Conservation (phyloP, 2,113 vertebrate genomes). For the Chaenogobius annularis region DNA sequence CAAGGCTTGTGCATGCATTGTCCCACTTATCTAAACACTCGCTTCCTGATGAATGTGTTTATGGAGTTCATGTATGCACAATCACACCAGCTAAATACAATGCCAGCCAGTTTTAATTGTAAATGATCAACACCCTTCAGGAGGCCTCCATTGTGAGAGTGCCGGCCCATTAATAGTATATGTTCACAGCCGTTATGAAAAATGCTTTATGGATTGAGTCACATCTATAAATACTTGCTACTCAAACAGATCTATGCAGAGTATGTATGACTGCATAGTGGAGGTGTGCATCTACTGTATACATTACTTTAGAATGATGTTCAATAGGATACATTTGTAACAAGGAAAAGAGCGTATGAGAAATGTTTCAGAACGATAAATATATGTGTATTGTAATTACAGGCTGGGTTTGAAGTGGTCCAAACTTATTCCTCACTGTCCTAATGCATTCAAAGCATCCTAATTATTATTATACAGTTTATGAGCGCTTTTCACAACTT, state of each 20-base stretch:
- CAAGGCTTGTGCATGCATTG: constrained; percentile 8
- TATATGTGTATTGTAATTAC: too few relatives aligned
- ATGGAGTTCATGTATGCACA: constrained; percentile 23
- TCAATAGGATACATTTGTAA: neutral
- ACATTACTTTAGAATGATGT: neutral
- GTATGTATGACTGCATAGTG: constrained; percentile 1
- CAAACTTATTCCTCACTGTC: too few relatives aligned
- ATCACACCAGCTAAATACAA: constrained; percentile 2
- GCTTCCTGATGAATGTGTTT: constrained; percentile 39
- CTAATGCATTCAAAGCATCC: too few relatives aligned
- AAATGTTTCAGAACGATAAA: neutral
- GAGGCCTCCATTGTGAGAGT: neutral
- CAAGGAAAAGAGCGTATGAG: neutral
- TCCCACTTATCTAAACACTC: constrained; percentile 31
- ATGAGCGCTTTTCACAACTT: too few relatives aligned
- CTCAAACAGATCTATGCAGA: neutral
- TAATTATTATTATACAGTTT: too few relatives aligned
- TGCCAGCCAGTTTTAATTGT: neutral
- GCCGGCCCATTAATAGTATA: neutral
- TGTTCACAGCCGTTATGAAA: constrained; percentile 4
- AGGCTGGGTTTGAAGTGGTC: too few relatives aligned
- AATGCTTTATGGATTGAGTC: neutral
- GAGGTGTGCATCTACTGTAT: neutral
- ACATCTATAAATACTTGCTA: neutral
- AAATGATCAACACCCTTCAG: constrained; percentile 11